Evolutionary conservation across 2,113 vertebrate genomes (phyloP).

Genomic region (Ursus arctos): DNA sequence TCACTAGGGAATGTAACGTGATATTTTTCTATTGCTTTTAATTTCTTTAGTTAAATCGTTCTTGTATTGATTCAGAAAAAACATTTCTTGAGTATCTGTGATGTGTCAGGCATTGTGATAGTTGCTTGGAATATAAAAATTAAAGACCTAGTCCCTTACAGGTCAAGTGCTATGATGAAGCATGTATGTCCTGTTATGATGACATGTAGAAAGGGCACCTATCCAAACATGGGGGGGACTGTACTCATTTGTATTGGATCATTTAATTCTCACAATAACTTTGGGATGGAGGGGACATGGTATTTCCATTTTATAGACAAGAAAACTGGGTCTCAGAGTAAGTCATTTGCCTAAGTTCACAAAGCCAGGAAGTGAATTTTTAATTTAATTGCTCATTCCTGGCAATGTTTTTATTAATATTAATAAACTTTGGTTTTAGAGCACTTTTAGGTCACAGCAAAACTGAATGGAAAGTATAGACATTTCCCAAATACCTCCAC

Average conservation of each 20-base stretch:
- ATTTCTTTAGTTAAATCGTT: slow-evolving; percentile 34
- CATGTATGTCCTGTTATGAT: not conserved
- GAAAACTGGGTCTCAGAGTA: slow-evolving; percentile 1
- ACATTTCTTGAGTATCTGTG: not conserved
- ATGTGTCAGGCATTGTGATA: not conserved
- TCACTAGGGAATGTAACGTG: not conserved
- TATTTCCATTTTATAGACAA: not conserved
- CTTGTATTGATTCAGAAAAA: not conserved
- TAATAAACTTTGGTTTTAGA: slow-evolving; percentile 30
- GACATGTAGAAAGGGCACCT: not conserved
- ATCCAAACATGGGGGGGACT: not conserved
- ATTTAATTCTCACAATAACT: slow-evolving; percentile 38
- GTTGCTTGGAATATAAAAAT: not conserved
- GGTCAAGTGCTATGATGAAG: not conserved
- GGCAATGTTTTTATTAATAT: not conserved
- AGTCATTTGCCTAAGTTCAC: not conserved
- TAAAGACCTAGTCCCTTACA: not conserved
- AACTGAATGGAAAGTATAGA: not conserved
- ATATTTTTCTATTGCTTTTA: not conserved
- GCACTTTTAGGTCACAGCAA: not conserved
- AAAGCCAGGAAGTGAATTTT: slow-evolving; percentile 14
- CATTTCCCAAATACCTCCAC: not conserved
- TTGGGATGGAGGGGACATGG: not conserved
- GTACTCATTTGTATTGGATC: not conserved
- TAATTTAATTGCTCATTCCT: not conserved